Conservation (phyloP, 1,140 invertebrate species). For the Cephus cinctus region DNA sequence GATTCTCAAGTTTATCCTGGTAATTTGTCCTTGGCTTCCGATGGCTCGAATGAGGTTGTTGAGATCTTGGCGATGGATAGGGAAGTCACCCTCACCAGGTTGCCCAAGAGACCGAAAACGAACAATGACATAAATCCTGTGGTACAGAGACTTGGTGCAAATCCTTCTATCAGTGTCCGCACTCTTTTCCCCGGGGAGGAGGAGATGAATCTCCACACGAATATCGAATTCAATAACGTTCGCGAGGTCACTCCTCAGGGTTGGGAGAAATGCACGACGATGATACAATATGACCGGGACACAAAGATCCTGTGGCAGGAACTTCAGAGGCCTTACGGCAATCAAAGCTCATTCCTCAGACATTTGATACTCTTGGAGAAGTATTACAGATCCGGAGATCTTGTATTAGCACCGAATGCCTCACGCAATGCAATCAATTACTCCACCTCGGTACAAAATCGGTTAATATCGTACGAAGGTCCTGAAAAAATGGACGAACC, state of each 20-base stretch:
- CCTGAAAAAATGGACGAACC: slow-evolving; percentile 51
- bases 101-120: slow-evolving; percentile 44
- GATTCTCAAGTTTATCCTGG: slow-evolving; percentile 25
- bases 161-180: slow-evolving; percentile 76
- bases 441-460: slow-evolving; percentile 75
- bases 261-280: slow-evolving; percentile 77
- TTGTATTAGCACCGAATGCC: slow-evolving; percentile 70
- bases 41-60: slow-evolving; percentile 35
- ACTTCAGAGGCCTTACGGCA: slow-evolving; percentile 79
- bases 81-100: slow-evolving; percentile 49
- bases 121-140: slow-evolving; percentile 49
- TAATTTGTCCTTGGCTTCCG: slow-evolving; percentile 14
- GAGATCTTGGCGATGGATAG: slow-evolving; percentile 54
- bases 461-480: slow-evolving; percentile 71
- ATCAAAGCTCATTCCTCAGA: slow-evolving; percentile 77
- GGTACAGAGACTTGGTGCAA: slow-evolving; percentile 64
- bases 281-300: slow-evolving; percentile 78
- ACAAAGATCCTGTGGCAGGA: slow-evolving; percentile 78
- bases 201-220: slow-evolving; percentile 74
- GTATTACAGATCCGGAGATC: slow-evolving; percentile 74
- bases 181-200: slow-evolving; percentile 78
- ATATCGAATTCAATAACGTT: slow-evolving; percentile 68
- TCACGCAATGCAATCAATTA: slow-evolving; percentile 74
- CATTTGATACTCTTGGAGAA: slow-evolving; percentile 80
- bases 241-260: slow-evolving; percentile 71